phyloP scores from a whole-genome alignment of 2,888 invertebrate species.

The Pelosia muscerda region DNA sequence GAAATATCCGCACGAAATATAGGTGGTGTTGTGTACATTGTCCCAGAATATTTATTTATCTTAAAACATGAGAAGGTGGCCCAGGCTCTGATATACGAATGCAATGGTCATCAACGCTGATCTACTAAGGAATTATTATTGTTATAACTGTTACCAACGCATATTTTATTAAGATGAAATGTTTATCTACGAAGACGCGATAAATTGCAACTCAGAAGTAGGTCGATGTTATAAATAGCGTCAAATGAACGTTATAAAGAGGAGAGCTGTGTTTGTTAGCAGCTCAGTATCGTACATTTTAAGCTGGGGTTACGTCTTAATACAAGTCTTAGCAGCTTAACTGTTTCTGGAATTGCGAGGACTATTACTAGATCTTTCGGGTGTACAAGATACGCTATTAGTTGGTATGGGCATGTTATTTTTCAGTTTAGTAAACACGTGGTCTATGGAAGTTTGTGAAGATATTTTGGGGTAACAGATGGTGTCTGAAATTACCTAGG shows the following conservation, averaged over 20 bases:
- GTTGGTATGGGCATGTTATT: not conserved
- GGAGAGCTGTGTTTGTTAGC: slow-evolving; percentile 14
- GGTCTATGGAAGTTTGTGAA: too few relatives aligned
- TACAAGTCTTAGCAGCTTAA: slow-evolving; percentile 7
- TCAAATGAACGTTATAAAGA: slow-evolving; percentile 9
- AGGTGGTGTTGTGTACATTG: too few relatives aligned
- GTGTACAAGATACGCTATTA: not conserved
- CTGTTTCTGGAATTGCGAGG: not conserved
- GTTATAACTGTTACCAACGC: not conserved
- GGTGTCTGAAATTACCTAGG: too few relatives aligned
- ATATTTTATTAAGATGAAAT: not conserved
- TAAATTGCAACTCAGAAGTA: slow-evolving; percentile 11
- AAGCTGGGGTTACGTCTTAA: slow-evolving; percentile 19
- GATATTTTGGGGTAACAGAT: too few relatives aligned
- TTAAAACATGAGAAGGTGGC: not conserved
- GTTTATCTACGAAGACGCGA: not conserved
- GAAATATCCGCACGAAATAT: too few relatives aligned
- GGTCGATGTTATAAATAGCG: slow-evolving; percentile 19
- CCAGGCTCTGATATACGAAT: not conserved
- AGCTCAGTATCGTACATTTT: slow-evolving; percentile 16
- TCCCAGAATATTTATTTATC: too few relatives aligned
- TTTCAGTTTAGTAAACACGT: not conserved
- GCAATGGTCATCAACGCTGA: not conserved
- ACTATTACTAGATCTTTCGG: slow-evolving; percentile 1
- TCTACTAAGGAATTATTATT: not conserved